These are phyloP conservation scores for Scolanthus callimorphus DNA, from an alignment of 92 coral and sea anemone genomes.

Conservation along the genomic window DNA sequence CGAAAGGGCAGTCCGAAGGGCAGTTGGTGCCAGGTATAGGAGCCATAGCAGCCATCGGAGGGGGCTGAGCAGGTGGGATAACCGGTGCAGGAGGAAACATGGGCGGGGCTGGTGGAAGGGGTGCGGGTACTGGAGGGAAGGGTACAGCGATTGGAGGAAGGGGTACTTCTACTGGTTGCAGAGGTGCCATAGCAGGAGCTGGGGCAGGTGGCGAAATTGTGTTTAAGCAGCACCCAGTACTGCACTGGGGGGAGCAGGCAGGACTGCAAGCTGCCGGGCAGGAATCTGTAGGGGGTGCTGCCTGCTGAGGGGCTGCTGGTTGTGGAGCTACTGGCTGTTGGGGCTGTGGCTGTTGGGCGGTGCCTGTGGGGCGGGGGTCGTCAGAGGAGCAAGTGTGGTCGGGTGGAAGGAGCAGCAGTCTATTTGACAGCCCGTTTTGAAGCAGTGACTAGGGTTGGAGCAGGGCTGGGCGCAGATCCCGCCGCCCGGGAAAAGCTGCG, in stretches of 20 bases:
- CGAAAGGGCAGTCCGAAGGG: slow-evolving; percentile 48
- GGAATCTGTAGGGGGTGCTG: no score
- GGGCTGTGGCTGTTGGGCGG: slow-evolving; percentile 41
- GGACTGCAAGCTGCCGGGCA: slow-evolving; percentile 59
- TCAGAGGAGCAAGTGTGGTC: not conserved
- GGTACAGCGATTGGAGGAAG: not conserved
- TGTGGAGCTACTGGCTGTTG: slow-evolving; percentile 13
- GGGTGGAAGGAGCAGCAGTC: slow-evolving; percentile 61
- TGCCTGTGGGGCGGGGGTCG: slow-evolving; percentile 7
- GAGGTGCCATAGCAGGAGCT: not conserved
- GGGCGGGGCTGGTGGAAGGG: not conserved
- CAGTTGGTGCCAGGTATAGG: slow-evolving; percentile 36
- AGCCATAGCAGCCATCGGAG: slow-evolving; percentile 3
- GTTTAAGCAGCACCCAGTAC: slow-evolving; percentile 31
- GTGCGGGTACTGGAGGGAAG: not conserved
- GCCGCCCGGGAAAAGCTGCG: slow-evolving; percentile 15
- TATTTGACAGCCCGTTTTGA: slow-evolving; percentile 49
- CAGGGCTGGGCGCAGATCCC: slow-evolving; percentile 81
- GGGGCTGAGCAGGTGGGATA: slow-evolving; percentile 9
- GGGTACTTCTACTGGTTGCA: not conserved
- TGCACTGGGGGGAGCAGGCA: slow-evolving; percentile 50
- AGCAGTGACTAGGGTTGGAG: slow-evolving; percentile 65
- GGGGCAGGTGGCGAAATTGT: not conserved
- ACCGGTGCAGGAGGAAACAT: slow-evolving; percentile 1
- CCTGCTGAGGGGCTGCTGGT: not conserved